These are phyloP conservation scores for Heliconius hewitsoni DNA, from an alignment of 1,140 invertebrate species.

Conservation along the genomic window DNA sequence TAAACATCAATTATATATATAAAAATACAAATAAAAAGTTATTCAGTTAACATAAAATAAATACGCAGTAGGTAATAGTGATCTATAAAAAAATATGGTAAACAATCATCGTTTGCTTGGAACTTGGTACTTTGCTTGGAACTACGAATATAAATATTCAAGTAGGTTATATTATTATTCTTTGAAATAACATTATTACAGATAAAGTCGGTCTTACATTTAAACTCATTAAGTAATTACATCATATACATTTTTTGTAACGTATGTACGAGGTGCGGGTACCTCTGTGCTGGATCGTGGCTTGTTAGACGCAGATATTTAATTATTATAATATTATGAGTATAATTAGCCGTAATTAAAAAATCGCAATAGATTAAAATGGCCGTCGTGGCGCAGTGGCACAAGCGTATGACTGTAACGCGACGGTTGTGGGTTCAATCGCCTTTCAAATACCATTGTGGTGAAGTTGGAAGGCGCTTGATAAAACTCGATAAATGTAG, in stretches of 20 bases:
- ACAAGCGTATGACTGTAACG: too few species aligned
- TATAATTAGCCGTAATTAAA: too few species aligned
- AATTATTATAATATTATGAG: neutral
- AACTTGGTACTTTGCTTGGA: conserved; percentile 1
- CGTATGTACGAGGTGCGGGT: neutral
- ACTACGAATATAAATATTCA: conserved; percentile 7
- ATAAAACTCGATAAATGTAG: neutral
- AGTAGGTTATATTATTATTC: neutral
- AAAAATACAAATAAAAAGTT: neutral
- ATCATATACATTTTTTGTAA: conserved; percentile 10
- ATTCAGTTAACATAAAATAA: neutral
- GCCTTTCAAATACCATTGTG: neutral
- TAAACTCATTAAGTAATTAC: neutral
- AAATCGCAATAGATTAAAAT: too few species aligned
- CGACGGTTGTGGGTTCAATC: too few species aligned
- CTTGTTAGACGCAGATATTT: neutral
- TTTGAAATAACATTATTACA: conserved; percentile 7
- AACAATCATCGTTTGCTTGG: conserved; percentile 1
- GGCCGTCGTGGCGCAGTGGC: too few species aligned
- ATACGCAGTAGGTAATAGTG: neutral
- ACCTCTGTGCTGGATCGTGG: neutral
- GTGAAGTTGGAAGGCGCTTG: neutral
- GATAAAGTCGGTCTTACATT: neutral
- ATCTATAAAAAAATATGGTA: conserved; percentile 3
- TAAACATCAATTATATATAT: neutral